A percentile compares a stretch with the other conserved stretches of the same genome.
These are phyloP conservation scores for Caenorhabditis sp. DNA, from an alignment of 2,888 invertebrate species.

Conservation along the genomic window DNA sequence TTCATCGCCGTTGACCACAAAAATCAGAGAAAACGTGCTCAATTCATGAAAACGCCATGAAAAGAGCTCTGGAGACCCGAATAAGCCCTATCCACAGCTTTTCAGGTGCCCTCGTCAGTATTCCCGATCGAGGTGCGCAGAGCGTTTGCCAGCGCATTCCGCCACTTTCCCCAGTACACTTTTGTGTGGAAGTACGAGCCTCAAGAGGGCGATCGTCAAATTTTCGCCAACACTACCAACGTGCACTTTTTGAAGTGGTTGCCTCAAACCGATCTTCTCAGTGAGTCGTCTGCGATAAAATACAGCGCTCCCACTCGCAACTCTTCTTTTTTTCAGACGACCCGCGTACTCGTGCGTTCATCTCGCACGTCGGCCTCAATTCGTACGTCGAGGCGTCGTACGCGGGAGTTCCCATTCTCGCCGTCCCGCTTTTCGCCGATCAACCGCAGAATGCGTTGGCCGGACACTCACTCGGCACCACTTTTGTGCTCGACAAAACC, in stretches of 20 bases:
- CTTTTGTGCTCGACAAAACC: slow-evolving; percentile 47
- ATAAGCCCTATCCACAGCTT: too few species aligned
- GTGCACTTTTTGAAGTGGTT: slow-evolving; percentile 63
- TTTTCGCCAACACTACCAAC: slow-evolving; percentile 61
- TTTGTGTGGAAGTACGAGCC: slow-evolving; percentile 68
- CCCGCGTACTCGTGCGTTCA: slow-evolving; percentile 56
- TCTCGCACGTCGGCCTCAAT: slow-evolving; percentile 67
- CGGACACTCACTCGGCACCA: slow-evolving; percentile 43
- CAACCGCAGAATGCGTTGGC: slow-evolving; percentile 53
- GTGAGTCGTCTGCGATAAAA: slow-evolving; percentile 31
- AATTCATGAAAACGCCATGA: too few species aligned
- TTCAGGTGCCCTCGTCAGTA: slow-evolving; percentile 18
- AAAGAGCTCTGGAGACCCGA: too few species aligned
- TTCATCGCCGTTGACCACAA: too few species aligned
- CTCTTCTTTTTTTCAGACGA: slow-evolving; percentile 55
- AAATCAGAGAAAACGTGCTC: too few species aligned
- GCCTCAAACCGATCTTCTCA: slow-evolving; percentile 67
- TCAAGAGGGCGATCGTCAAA: slow-evolving; percentile 29
- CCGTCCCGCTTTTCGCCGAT: slow-evolving; percentile 67
- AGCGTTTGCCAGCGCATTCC: slow-evolving; percentile 60
- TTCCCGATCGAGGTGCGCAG: slow-evolving; percentile 51
- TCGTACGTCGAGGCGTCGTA: slow-evolving; percentile 64
- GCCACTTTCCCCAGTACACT: slow-evolving; percentile 62
- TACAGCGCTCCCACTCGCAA: background rate
- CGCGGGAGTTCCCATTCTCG: slow-evolving; percentile 65